Conservation (phyloP, 2,888 invertebrate species). For the Ypsolopha sequella region DNA sequence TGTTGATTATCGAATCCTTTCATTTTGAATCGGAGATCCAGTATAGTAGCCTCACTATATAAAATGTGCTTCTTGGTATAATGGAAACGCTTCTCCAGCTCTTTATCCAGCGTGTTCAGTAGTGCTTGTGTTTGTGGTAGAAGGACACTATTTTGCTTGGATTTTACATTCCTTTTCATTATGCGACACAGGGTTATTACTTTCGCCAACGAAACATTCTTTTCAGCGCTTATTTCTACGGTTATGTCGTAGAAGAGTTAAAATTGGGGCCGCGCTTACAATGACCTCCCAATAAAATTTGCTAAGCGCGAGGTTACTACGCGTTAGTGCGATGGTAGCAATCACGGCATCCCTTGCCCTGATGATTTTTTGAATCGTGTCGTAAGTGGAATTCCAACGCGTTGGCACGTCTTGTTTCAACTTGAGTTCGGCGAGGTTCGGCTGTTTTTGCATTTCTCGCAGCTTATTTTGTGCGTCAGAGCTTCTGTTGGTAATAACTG, state of each 20-base stretch:
- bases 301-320: not conserved
- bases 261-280: not conserved
- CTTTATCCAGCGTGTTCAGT: not conserved
- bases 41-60: not conserved
- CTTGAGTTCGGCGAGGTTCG: slow-evolving; percentile 11
- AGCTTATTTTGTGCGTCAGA: slow-evolving; percentile 9
- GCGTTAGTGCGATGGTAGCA: slow-evolving; percentile 12
- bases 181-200: slow-evolving; percentile 1
- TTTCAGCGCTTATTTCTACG: not conserved
- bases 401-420: slow-evolving; percentile 17
- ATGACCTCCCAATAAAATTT: not conserved
- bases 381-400: slow-evolving; percentile 17
- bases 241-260: not conserved
- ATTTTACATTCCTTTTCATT: not conserved
- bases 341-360: slow-evolving; percentile 14
- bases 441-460: no score
- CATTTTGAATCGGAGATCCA: no score
- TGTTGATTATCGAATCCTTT: not conserved
- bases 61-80: not conserved
- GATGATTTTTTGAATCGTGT: slow-evolving; percentile 12
- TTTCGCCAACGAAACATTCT: not conserved
- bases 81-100: not conserved
- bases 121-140: no score
- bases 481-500: no score
- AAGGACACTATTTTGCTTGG: no score